Base-by-base conservation (phyloP, 2,888 invertebrate species). In the Chrysotoxum bicinctum region DNA sequence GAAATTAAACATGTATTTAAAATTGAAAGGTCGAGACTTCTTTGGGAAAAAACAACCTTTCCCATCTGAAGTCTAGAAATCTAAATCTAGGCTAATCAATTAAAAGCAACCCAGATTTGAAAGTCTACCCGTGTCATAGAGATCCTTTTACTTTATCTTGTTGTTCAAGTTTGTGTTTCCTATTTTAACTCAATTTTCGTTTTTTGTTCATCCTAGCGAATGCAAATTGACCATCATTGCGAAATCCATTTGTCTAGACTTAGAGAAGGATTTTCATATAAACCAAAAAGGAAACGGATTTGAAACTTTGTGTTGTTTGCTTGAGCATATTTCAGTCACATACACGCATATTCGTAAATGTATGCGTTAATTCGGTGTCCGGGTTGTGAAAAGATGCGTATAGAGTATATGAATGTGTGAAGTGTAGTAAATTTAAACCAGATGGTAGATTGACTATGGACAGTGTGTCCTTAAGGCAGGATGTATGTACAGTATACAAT, bases 161-260 rank as follows among this genome's bases (percentile, higher is more conserved):
- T 5, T 40, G 40, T 40, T n/a, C n/a, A 40, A 40, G 6, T 40
- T 4, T 40, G n/a, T 40, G 40, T n/a, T 40, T 40, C n/a, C 40
- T n/a, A n/a, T 14, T 40, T 40, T n/a, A 35, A 35, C 35, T 40
- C 12, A 12, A 4, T 5, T 37, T 4, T 12, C 5, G 12, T 37
- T 14, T 14, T 0, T 14, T 10, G 40, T 40, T n/a, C 40, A 40
- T 37, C 14, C 6, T 37, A 14, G 37, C 14, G 37, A 37, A 37
- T 37, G 14, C 37, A n/a, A 6, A 37, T 37, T 37, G 69, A 54
- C 52, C 69, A 62, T 60, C 60, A 69, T 54, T 54, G 74, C 23
- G 23, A 54, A 69, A 62, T 81, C 62, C 69, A 56, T 64, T 69
- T 75, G 80, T 62, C 80, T 62, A 70, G 75, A 74, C 80, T 54